Evolutionary conservation across 1,140 invertebrate species (phyloP).

Genomic region (Rhysida immarginata): DNA sequence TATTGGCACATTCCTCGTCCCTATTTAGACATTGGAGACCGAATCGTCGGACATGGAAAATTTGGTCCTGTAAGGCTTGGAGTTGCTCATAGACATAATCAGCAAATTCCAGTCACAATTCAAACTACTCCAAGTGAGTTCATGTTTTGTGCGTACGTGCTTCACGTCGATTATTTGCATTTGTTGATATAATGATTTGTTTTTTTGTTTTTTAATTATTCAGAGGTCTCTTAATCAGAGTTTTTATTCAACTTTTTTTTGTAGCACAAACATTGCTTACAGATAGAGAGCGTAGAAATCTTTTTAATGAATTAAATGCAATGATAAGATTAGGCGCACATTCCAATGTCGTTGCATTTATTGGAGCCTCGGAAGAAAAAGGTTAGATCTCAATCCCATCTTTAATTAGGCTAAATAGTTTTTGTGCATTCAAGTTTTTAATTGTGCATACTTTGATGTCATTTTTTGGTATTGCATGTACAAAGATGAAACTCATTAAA

Average conservation of each 20-base stretch:
- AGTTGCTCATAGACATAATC: slow-evolving; percentile 11
- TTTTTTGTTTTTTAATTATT: no score
- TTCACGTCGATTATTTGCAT: no score
- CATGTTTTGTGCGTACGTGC: no score
- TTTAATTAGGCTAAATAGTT: no score
- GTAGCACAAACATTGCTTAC: background rate
- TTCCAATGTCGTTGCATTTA: slow-evolving; percentile 50
- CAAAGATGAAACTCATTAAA: no score
- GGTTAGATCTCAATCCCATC: no score
- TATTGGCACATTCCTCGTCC: slow-evolving; percentile 54
- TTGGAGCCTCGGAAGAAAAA: slow-evolving; percentile 60
- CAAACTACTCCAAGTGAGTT: slow-evolving; percentile 16
- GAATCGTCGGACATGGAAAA: slow-evolving; percentile 50
- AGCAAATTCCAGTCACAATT: slow-evolving; percentile 15
- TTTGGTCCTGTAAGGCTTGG: slow-evolving; percentile 48
- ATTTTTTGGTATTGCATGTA: no score
- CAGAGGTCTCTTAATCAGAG: no score
- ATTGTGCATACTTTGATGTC: no score
- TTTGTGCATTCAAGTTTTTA: no score
- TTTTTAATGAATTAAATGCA: slow-evolving; percentile 44
- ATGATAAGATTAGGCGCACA: slow-evolving; percentile 48
- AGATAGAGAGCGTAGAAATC: slow-evolving; percentile 1
- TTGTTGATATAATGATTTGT: no score
- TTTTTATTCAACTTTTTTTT: no score
- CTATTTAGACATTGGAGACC: slow-evolving; percentile 46